Base-by-base conservation (phyloP, 2,113 vertebrate species). In the Notarius lentiginosus region DNA sequence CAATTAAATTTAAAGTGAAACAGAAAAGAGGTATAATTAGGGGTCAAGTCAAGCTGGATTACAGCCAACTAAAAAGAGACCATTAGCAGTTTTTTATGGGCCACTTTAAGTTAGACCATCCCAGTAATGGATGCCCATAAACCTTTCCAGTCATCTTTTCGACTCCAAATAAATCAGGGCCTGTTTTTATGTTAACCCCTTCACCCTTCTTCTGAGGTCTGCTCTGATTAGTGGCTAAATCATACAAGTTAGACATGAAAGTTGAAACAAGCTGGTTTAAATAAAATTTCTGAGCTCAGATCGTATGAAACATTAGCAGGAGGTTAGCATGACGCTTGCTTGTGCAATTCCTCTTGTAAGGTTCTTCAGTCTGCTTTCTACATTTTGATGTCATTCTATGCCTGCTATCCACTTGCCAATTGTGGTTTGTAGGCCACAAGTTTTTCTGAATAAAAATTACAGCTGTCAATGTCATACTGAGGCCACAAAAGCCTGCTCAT, bases 161-260 rank as follows among this genome's bases (percentile, higher is more conserved):
- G 79, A 80, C 53, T 56, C 30, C 79, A 20, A 41, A 80, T 80
- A 80, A 80, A 60, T 60, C 18, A 80, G 27, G 34, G 17, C 30
- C 30, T 34, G 11, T 61, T 61, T 61, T 61, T 7, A 81, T 47
- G 56, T 61, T 81, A 41, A 60, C 56, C 79, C 41, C 22, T 60
- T 80, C 30, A 81, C 79, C 55, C 17, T 4, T 24, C 5, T 79
- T 12, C 53, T 30, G 0, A 12, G 56, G 79, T 80, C 47, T 11
- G 7, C 30, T 61, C 17, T 58, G 24, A 79, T 79, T 53, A 55
- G 51, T 79, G 51, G 14, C 51, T 79, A 56, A 20, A 18, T 9
- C 53, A 58, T 20, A 20, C 76, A 27, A 12, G 72, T 12, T 24
- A 76, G 10, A 76, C 53, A 20, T 79, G 56, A 5, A 80, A 60